Percentiles rank a stretch among this genome's conserved stretches.
Conservation (phyloP, 2,113 vertebrate species). For the Tichodroma muraria region DNA sequence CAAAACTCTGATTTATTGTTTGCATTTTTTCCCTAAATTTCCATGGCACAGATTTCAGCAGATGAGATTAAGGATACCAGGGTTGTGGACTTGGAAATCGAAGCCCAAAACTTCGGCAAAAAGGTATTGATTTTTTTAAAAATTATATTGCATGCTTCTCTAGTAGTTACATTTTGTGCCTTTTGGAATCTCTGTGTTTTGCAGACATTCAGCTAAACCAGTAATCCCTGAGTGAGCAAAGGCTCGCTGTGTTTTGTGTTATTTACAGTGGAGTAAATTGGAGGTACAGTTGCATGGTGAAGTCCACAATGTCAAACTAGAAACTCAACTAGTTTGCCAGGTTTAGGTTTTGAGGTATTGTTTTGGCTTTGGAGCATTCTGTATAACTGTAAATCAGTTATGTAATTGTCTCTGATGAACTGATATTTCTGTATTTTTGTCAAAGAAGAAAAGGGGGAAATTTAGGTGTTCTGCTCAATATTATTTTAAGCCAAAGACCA, state of each 20-base stretch:
- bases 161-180: neutral
- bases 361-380: neutral
- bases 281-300: neutral
- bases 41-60: constrained; percentile 76
- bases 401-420: neutral
- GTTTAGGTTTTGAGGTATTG: neutral
- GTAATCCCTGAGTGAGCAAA: neutral
- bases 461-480: neutral
- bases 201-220: neutral
- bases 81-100: constrained; percentile 78
- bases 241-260: neutral
- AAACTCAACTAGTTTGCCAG: neutral
- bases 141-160: neutral
- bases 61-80: constrained; percentile 89
- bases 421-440: neutral
- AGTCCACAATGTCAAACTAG: neutral
- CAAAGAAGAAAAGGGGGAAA: neutral
- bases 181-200: neutral
- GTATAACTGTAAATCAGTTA: too few species aligned
- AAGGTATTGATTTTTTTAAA: constrained; percentile 69
- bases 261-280: neutral
- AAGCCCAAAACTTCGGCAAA: constrained; percentile 88
- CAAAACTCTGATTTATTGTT: neutral
- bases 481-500: neutral
- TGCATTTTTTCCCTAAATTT: neutral